Conservation (phyloP, 2,888 invertebrate species). For the Mechanitis mazaeus region DNA sequence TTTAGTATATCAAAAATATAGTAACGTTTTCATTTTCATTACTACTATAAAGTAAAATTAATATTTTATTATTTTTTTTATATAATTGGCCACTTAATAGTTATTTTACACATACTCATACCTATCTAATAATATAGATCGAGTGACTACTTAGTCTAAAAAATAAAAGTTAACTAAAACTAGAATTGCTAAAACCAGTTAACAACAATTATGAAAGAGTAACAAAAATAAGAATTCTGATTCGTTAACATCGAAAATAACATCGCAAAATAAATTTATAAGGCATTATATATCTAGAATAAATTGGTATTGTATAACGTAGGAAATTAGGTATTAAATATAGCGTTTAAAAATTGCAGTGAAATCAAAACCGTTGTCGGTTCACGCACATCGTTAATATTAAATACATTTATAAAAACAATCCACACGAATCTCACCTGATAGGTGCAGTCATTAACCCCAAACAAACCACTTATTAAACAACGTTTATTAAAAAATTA, state of each 20-base stretch:
- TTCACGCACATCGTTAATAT: conserved; percentile 29
- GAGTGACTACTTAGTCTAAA: conserved; percentile 13
- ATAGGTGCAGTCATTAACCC: conserved; percentile 39
- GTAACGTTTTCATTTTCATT: no score
- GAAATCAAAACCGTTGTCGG: conserved; percentile 36
- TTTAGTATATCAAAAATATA: no score
- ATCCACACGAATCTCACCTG: conserved; percentile 38
- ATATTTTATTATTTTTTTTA: no score
- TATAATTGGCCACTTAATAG: no score
- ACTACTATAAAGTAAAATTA: no score
- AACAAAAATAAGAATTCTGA: conserved; percentile 10
- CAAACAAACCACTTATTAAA: conserved; percentile 36
- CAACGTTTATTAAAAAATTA: conserved; percentile 31
- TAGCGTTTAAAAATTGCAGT: conserved; percentile 33
- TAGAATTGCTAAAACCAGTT: conserved; percentile 8
- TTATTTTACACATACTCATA: not conserved
- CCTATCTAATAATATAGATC: not conserved
- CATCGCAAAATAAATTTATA: conserved; percentile 8
- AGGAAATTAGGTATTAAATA: conserved; percentile 30
- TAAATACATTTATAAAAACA: conserved; percentile 19
- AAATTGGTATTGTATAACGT: conserved; percentile 18
- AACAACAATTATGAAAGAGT: conserved; percentile 8
- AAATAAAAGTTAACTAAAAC: conserved; percentile 12
- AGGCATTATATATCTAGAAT: conserved; percentile 20
- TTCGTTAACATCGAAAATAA: not conserved